Conservation (phyloP, 2,888 invertebrate species). For the Drosophila algonquin region DNA sequence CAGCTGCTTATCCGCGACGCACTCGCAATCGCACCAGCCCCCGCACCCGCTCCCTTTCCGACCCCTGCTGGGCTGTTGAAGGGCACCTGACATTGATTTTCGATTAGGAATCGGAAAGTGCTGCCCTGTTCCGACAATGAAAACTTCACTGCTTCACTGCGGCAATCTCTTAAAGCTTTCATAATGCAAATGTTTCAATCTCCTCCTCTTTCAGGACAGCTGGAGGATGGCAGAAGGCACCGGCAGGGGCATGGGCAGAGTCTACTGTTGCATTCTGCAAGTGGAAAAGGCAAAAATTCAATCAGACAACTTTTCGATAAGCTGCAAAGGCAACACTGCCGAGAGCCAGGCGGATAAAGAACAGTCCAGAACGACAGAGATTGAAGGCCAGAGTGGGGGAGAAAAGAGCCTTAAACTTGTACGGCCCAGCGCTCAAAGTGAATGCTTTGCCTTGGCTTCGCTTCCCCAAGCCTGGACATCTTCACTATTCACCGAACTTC, state of each 20-base stretch:
- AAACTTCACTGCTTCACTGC: conserved; percentile 22
- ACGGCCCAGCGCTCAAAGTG: conserved; percentile 52
- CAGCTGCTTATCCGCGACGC: conserved; percentile 73
- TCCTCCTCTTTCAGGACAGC: conserved; percentile 57
- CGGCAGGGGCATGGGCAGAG: not conserved
- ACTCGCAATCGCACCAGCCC: not conserved
- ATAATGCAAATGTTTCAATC: conserved; percentile 61
- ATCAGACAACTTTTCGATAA: conserved; percentile 74
- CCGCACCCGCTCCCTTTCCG: not conserved
- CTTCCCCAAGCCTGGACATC: conserved; percentile 26
- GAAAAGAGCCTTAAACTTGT: conserved; percentile 73
- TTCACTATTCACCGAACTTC: conserved; percentile 31
- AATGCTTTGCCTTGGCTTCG: conserved; percentile 53
- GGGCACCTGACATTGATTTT: conserved; percentile 72
- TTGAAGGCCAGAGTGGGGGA: conserved; percentile 13
- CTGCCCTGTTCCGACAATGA: conserved; percentile 34
- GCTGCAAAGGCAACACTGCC: conserved; percentile 64
- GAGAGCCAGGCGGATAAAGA: conserved; percentile 6
- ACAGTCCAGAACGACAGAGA: conserved; percentile 13
- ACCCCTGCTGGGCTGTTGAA: conserved; percentile 14
- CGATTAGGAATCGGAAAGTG: conserved; percentile 69
- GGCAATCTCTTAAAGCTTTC: conserved; percentile 32
- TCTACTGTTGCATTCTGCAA: conserved; percentile 50
- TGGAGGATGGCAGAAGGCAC: not conserved
- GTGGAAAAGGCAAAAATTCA: conserved; percentile 50